Percentiles rank a stretch among this genome's conserved stretches.
These are phyloP conservation scores for Drosophila trapezifrons DNA, from an alignment of 1,140 invertebrate genomes.

Conservation along the genomic window DNA sequence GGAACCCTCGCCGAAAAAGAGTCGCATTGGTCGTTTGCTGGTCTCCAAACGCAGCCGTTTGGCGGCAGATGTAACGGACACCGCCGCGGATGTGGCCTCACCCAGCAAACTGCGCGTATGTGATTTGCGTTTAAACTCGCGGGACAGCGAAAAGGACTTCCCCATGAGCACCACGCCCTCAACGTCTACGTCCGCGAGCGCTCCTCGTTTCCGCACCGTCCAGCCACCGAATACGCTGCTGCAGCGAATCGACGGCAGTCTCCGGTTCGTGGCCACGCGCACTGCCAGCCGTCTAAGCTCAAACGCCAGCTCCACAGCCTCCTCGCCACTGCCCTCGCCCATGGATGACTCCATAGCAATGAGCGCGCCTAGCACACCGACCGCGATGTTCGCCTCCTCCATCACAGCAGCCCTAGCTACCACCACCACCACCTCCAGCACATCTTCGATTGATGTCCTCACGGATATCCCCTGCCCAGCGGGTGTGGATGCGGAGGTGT, in stretches of 20 bases:
- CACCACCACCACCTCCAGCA: constrained; percentile 17
- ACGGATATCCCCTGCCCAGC: constrained; percentile 84
- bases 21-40: constrained; percentile 85
- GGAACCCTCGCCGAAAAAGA: constrained; percentile 89
- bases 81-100: constrained; percentile 85
- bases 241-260: constrained; percentile 68
- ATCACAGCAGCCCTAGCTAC: constrained; percentile 12
- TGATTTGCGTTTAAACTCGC: constrained; percentile 86
- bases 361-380: constrained; percentile 84
- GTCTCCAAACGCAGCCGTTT: constrained; percentile 68
- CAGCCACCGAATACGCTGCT: constrained; percentile 74
- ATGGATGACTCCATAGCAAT: constrained; percentile 76
- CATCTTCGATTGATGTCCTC: constrained; percentile 48
- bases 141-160: constrained; percentile 85
- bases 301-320: constrained; percentile 84
- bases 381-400: constrained; percentile 61
- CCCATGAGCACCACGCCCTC: constrained; percentile 66
- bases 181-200: constrained; percentile 46
- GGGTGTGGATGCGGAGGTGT: constrained; percentile 87
- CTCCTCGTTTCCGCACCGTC: constrained; percentile 68
- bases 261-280: constrained; percentile 61
- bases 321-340: constrained; percentile 83
- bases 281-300: constrained; percentile 69
- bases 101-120: constrained; percentile 87
- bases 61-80: constrained; percentile 65